Percentiles rank a stretch among this genome's conserved stretches.
phyloP scores from a whole-genome alignment of 2,113 vertebrate species.

The Jaculus jaculus region DNA sequence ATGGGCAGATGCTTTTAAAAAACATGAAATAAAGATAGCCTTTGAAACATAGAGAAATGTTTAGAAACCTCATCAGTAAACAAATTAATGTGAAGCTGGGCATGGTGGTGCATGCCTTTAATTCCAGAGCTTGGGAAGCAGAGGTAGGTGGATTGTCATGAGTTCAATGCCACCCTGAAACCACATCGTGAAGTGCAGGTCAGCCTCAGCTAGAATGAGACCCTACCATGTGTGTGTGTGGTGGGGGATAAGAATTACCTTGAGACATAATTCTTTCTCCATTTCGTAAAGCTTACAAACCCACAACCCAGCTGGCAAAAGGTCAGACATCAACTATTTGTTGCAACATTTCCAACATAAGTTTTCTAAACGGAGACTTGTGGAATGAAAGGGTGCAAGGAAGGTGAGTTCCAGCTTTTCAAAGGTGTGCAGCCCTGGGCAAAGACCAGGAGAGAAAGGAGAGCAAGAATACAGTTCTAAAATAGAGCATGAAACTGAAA shows the following conservation, averaged over 20 bases:
- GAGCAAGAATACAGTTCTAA: background rate
- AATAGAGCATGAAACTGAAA: background rate
- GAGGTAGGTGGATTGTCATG: too few relatives aligned
- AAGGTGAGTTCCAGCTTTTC: background rate
- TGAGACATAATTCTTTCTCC: conserved; percentile 40
- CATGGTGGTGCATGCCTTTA: too few relatives aligned
- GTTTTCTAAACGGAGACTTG: background rate
- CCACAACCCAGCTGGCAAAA: background rate
- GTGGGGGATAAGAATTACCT: conserved; percentile 21
- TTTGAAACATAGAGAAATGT: conserved; percentile 17
- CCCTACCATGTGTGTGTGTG: too few relatives aligned
- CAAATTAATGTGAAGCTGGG: background rate
- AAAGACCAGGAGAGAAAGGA: background rate
- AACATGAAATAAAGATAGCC: conserved; percentile 7
- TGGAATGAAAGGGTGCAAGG: background rate
- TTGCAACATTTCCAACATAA: background rate
- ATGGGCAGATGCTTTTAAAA: conserved; percentile 28
- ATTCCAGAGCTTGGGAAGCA: too few relatives aligned
- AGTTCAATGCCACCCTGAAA: too few relatives aligned
- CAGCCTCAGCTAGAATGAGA: too few relatives aligned
- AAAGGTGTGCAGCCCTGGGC: background rate
- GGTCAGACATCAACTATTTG: background rate
- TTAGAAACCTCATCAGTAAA: conserved; percentile 17
- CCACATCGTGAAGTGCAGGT: too few relatives aligned
- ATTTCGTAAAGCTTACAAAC: conserved; percentile 27